A percentile compares a stretch with the other conserved stretches of the same genome.
phyloP scores from a whole-genome alignment of 2,797 vertebrate species.

The Anabacerthia variegaticeps region DNA sequence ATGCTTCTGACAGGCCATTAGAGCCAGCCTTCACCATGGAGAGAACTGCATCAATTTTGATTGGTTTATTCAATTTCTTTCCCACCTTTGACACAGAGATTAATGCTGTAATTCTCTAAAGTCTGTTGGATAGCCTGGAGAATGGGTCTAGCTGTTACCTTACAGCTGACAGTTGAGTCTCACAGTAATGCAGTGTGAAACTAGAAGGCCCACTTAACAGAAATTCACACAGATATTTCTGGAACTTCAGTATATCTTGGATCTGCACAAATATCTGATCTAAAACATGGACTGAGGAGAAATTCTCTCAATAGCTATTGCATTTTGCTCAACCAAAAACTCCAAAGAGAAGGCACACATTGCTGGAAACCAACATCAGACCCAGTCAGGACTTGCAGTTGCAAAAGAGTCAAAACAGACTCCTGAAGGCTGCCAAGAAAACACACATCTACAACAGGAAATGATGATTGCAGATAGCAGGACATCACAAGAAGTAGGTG shows the following conservation, averaged over 20 bases:
- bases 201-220: neutral
- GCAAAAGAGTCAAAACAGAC: neutral
- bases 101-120: constrained; percentile 32
- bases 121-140: neutral
- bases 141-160: neutral
- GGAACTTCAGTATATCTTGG: neutral
- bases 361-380: neutral
- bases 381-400: neutral
- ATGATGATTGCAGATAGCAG: neutral
- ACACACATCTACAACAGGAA: accelerated
- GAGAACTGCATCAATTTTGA: constrained; percentile 30
- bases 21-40: neutral
- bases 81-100: neutral
- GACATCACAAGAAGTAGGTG: neutral
- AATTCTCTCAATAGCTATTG: neutral
- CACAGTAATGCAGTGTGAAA: neutral
- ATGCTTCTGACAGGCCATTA: constrained; percentile 18
- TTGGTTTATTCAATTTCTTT: constrained; percentile 23
- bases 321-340: neutral
- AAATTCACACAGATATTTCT: neutral
- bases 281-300: neutral
- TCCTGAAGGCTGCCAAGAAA: neutral
- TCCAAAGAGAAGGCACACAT: neutral
- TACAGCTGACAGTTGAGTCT: neutral
- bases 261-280: neutral